Evolutionary conservation across 2,888 invertebrate genomes (phyloP).

Genomic region (Eupithecia subfuscata): DNA sequence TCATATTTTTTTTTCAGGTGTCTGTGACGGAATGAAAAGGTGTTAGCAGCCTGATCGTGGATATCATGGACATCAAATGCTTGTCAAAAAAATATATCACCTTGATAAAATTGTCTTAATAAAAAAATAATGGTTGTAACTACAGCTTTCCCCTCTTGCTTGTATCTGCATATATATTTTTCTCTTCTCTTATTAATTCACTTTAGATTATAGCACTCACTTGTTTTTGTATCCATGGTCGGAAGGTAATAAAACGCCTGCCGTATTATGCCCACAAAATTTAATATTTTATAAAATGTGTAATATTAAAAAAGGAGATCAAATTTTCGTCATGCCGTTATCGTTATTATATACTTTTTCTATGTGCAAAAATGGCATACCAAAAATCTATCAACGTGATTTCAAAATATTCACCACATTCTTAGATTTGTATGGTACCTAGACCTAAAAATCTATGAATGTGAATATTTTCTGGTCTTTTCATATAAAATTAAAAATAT

Average conservation of each 20-base stretch:
- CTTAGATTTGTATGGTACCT: no score
- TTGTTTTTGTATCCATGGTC: neutral
- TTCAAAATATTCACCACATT: no score
- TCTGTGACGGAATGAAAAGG: neutral
- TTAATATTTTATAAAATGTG: neutral
- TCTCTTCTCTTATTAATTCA: neutral
- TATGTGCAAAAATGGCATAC: neutral
- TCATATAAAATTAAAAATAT: neutral
- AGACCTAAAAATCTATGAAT: neutral
- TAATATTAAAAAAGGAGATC: neutral
- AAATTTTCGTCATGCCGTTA: neutral
- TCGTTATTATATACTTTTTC: neutral
- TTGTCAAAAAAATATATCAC: neutral
- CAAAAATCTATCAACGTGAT: neutral
- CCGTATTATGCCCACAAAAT: neutral
- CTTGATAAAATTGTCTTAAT: neutral
- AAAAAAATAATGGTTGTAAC: neutral
- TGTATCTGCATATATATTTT: neutral
- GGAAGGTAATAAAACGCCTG: neutral
- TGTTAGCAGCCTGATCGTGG: neutral
- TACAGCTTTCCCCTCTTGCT: no score
- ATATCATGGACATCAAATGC: neutral
- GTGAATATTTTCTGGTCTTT: neutral
- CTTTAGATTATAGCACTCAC: neutral
- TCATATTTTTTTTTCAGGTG: neutral